A percentile compares a stretch with the other conserved stretches of the same genome.
These are phyloP conservation scores for Vipera ursinii DNA, from an alignment of 2,797 vertebrate genomes.

Conservation along the genomic window DNA sequence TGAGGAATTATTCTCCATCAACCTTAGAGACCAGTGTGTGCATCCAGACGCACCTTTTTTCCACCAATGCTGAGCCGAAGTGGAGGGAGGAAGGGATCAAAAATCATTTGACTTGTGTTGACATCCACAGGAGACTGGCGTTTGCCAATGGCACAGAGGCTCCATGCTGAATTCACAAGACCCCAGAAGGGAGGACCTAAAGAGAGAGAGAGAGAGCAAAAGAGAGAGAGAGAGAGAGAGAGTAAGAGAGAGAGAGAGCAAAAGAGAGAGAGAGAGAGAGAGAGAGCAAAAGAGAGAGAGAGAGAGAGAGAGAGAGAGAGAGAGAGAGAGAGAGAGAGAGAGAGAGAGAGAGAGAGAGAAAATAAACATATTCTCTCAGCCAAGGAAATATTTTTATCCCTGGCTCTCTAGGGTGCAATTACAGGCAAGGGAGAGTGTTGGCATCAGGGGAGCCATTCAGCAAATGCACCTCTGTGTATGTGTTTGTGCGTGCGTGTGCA, in stretches of 20 bases:
- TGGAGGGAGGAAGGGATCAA: conserved; percentile 69
- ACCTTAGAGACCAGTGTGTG: background rate
- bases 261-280: no score
- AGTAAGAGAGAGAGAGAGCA: background rate
- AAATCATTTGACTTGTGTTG: conserved; percentile 69
- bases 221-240: background rate
- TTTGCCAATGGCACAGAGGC: conserved; percentile 70
- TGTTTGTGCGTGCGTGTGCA: background rate
- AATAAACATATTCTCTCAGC: background rate
- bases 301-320: background rate
- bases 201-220: background rate
- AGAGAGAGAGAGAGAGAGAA: background rate
- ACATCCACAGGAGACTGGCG: conserved; percentile 71
- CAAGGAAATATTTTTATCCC: background rate
- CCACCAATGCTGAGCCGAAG: conserved; percentile 69
- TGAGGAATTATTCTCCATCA: background rate
- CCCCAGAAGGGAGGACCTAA: conserved; percentile 74
- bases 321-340: background rate
- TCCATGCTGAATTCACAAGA: conserved; percentile 74
- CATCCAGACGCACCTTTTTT: conserved; percentile 58
- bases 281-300: no score
- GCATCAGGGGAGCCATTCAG: background rate
- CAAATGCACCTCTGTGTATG: background rate
- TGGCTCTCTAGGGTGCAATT: background rate
- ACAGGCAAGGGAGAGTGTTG: background rate